Evolutionary conservation across 2,113 vertebrate genomes (phyloP).

Genomic region (Cricetomys ansorgei): DNA sequence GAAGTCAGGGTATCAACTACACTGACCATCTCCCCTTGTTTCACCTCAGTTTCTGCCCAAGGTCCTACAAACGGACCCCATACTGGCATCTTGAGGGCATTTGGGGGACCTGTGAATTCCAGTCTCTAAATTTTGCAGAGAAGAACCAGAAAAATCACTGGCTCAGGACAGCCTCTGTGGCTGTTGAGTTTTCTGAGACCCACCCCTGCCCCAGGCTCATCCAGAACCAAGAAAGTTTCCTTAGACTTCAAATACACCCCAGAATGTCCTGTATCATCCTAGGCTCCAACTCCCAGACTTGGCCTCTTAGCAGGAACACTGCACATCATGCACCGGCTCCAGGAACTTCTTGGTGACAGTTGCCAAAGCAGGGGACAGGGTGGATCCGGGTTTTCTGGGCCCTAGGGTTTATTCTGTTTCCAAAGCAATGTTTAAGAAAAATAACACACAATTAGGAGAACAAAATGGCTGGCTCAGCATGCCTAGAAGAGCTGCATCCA

Average conservation of each 20-base stretch:
- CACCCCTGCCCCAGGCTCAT: neutral
- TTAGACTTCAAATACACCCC: neutral
- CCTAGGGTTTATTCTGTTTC: neutral
- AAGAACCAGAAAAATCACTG: neutral
- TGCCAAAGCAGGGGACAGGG: neutral
- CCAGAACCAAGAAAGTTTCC: neutral
- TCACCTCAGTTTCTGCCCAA: neutral
- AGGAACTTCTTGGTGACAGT: neutral
- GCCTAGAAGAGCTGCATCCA: neutral
- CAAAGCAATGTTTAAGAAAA: neutral
- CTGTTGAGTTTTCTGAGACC: neutral
- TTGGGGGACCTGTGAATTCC: neutral
- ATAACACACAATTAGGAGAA: neutral
- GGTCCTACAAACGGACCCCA: neutral
- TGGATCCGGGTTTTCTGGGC: neutral
- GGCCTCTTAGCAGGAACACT: neutral
- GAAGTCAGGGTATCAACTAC: neutral
- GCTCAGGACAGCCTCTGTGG: neutral
- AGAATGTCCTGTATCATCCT: neutral
- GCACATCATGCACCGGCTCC: accelerated
- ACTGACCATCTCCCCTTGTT: neutral
- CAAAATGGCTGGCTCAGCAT: neutral
- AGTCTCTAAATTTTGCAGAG: neutral
- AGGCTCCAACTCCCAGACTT: neutral
- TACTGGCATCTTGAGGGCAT: neutral